Evolutionary conservation across 2,888 invertebrate species (phyloP).

Genomic region (Hecatera dysodea): DNA sequence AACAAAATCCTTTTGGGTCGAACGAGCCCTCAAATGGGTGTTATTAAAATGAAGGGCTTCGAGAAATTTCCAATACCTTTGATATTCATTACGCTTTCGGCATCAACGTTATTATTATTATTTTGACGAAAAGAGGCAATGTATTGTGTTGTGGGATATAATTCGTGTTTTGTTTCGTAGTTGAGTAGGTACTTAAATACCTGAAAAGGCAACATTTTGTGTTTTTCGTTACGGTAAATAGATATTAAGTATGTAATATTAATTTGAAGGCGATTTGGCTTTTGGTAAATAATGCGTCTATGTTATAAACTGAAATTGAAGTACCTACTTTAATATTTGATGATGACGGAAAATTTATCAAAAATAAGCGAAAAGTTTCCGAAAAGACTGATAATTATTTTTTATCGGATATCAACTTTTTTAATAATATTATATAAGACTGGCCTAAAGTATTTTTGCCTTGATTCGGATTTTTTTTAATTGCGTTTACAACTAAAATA

Average conservation of each 20-base stretch:
- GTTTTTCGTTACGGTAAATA: slow-evolving; percentile 45
- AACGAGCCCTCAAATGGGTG: slow-evolving; percentile 64
- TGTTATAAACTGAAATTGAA: slow-evolving; percentile 1
- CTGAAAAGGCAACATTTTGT: slow-evolving; percentile 43
- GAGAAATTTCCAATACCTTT: slow-evolving; percentile 60
- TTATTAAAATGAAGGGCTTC: slow-evolving; percentile 68
- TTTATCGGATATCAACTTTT: not conserved
- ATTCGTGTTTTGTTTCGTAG: slow-evolving; percentile 52
- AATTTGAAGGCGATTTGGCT: slow-evolving; percentile 45
- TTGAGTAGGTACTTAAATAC: slow-evolving; percentile 21
- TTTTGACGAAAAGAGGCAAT: slow-evolving; percentile 36
- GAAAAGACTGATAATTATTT: not conserved
- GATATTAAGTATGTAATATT: slow-evolving; percentile 47
- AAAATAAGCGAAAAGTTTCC: slow-evolving; percentile 14
- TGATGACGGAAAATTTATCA: not conserved
- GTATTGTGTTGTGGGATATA: slow-evolving; percentile 53
- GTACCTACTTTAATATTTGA: not conserved
- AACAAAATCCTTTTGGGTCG: slow-evolving; percentile 79
- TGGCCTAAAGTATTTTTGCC: not conserved
- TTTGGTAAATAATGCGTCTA: slow-evolving; percentile 6
- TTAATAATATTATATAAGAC: not conserved
- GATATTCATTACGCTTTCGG: slow-evolving; percentile 58
- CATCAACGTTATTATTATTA: slow-evolving; percentile 56
- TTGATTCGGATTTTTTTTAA: slow-evolving; percentile 8
- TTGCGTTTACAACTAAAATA: slow-evolving; percentile 38